These are phyloP conservation scores for Oreochromis spilurus DNA, from an alignment of 2,113 vertebrate species.

Conservation along the genomic window DNA sequence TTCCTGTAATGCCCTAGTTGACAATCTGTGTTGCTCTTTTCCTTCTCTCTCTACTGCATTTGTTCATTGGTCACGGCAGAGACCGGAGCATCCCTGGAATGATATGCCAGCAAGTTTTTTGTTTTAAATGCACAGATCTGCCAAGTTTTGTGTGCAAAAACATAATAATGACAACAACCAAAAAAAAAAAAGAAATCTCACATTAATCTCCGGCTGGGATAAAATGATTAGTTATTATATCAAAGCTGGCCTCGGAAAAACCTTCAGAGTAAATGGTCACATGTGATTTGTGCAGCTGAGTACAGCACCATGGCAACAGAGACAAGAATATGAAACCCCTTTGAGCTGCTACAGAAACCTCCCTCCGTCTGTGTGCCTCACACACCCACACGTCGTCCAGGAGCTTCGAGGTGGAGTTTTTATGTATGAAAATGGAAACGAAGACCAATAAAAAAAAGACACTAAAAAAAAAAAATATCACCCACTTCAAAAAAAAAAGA, in stretches of 20 bases:
- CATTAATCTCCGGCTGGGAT: conserved; percentile 2
- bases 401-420: conserved; percentile 24
- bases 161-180: background rate
- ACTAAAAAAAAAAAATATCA: conserved; percentile 36
- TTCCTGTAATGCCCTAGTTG: conserved; percentile 42
- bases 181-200: background rate
- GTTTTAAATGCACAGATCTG: background rate
- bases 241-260: conserved; percentile 24
- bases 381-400: background rate
- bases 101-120: conserved; percentile 18
- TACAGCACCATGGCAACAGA: background rate
- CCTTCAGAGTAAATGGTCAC: conserved; percentile 19
- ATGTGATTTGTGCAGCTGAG: conserved; percentile 1
- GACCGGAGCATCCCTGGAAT: conserved; percentile 48
- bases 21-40: background rate
- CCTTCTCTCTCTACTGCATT: background rate
- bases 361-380: background rate
- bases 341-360: conserved; percentile 41
- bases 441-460: background rate
- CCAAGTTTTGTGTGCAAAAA: background rate
- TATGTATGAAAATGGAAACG: conserved; percentile 43
- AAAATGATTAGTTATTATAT: background rate
- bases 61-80: conserved; percentile 39
- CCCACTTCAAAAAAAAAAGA: conserved; percentile 8
- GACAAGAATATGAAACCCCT: background rate